Evolutionary conservation across 92 coral and sea anemone species (phyloP), one percentile per base, ranked within the genome.

Genomic region (Porites cylindrica): DNA sequence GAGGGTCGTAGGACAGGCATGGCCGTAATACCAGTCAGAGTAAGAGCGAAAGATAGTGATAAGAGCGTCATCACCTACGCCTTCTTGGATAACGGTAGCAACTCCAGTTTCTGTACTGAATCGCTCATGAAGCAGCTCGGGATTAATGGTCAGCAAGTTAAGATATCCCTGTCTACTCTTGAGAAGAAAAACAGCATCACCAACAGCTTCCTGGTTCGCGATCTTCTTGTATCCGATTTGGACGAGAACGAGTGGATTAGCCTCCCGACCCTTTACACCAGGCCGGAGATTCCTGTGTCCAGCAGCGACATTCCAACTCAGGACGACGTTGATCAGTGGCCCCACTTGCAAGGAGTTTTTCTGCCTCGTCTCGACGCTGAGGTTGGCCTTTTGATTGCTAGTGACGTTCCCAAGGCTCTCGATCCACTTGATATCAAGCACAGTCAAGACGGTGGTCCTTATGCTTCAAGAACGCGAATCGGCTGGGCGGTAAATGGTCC

Each of bases 401-500:
- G 77, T 71, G 91, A 86, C 11, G 85, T 86, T 51, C 91, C 93
- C 10, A 80, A 79, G 26, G 90, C 63, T n/a, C 63, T 85, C 9
- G 90, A 90, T 10, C 93, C 93, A 6, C 71, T 76, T 60, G 90
- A 85, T 50, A 69, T 86, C 16, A 86, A 66, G 68, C 84, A 85
- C 54, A 86, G 93, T 58, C 71, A 90, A 47, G 65, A 75, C 72
- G 90, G 89, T 38, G 89, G 90, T 38, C 86, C 90, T 13, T 86
- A 81, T 51, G 75, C 90, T 24, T 71, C 84, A 10, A 59, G 82
- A 81, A 90, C 90, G 29, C 24, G 61, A 50, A 17, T 88, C 9
- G 91, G 94, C 16, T 87, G 94, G 94, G 70, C 71, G 21, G 82
- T 82, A 60, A 91, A 82, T 59, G 91, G 86, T 17, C 91, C 89